Base-by-base conservation (phyloP, 2,888 invertebrate species). In the Drosophila fungiperda region DNA sequence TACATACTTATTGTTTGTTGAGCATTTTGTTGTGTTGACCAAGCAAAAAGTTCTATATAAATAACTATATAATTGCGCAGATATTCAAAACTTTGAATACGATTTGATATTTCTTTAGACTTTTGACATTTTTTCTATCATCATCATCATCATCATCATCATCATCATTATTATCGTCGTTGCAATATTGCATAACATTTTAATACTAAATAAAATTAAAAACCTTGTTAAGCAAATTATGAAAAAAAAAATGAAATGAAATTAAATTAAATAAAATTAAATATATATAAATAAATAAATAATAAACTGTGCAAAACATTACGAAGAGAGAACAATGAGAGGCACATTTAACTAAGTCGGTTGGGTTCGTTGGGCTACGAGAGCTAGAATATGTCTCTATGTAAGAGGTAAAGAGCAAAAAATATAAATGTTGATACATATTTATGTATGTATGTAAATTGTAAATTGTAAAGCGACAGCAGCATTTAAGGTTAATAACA, bases 71-170 rank as follows among this genome's bases (percentile, higher is more conserved):
- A 76, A 60, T 68, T 69, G 73, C 67, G 68, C 68, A 69, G 63
- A 81, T 81, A 81, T 87, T 81, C 87, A 91, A 91, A 92, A 92
- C 92, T 92, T 92, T 92, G 92, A 92, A 92, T 92, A 92, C 92
- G 92, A 92, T 80, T 82, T 88, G 23, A 69, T 72, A 59, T 76
- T 73, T 76, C 62, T 68, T 78, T 71, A 71, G 58, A 71, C 68
- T 32, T 70, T 73, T 60, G 62, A 73, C 71, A 83, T 62, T 73
- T 85, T 69, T 58, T 71, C 71, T 73, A 78, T 80, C 69, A 78
- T 82, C 55, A 55, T 52, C 50, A 50, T 50, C 66, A 77, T 80
- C 32, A 50, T 52, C 32, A 52, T 36, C 17, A 78, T 80, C 69
- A 76, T 81, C 26, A 54, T 55, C 38, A 38, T 55, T 33, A 45